A percentile compares a stretch with the other conserved stretches of the same genome.
Evolutionary conservation across 2,888 invertebrate genomes (phyloP).

Genomic region (Scrobipalpa atriplicella): DNA sequence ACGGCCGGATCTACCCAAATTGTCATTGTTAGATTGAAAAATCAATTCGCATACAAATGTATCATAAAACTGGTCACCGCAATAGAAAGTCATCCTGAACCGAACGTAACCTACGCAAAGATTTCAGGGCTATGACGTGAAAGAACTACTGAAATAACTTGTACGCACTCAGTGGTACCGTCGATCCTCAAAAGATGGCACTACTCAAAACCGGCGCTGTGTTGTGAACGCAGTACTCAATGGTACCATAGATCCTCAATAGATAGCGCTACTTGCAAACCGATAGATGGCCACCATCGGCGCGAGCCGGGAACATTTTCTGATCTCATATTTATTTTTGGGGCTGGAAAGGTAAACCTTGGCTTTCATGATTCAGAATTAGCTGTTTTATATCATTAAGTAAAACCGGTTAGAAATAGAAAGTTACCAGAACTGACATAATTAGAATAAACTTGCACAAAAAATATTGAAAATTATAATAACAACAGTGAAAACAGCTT

Average conservation of each 20-base stretch:
- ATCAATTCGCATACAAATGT: background rate
- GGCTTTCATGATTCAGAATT: conserved; percentile 49
- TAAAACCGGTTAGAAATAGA: background rate
- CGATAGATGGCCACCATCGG: conserved; percentile 50
- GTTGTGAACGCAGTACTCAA: background rate
- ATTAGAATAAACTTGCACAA: too few species aligned
- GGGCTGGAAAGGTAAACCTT: conserved; percentile 60
- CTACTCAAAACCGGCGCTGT: conserved; percentile 28
- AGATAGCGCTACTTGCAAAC: conserved; percentile 34
- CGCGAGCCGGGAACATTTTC: conserved; percentile 36
- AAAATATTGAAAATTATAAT: too few species aligned
- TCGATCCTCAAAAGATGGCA: conserved; percentile 42
- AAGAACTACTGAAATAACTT: background rate
- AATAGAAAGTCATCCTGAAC: conserved; percentile 8
- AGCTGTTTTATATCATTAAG: conserved; percentile 43
- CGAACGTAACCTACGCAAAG: background rate
- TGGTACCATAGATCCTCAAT: conserved; percentile 33
- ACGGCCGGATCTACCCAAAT: too few species aligned
- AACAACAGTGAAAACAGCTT: too few species aligned
- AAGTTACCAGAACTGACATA: conserved; percentile 7
- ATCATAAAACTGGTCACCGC: background rate
- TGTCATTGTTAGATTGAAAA: background rate
- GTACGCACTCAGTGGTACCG: background rate
- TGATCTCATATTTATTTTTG: conserved; percentile 71
- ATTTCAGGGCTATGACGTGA: background rate